These are phyloP conservation scores for Drosophila seclusa DNA, from an alignment of 2,888 invertebrate genomes.

Conservation along the genomic window DNA sequence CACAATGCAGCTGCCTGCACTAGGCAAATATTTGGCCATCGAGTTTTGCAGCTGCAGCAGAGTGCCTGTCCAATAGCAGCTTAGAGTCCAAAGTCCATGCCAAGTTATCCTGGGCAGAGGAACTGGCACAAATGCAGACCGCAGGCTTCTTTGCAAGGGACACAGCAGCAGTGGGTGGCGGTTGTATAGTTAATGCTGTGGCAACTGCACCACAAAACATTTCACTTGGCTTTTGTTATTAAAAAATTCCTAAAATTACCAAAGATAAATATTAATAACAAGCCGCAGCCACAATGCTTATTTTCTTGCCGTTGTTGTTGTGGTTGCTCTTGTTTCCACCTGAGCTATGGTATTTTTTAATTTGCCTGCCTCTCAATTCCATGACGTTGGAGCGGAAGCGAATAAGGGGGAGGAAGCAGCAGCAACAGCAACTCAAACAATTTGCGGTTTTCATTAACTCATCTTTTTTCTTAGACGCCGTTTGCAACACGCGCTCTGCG, in stretches of 20 bases:
- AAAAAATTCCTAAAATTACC: constrained; percentile 80
- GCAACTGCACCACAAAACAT: constrained; percentile 65
- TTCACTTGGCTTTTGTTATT: constrained; percentile 73
- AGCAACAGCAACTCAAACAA: constrained; percentile 73
- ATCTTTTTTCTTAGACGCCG: constrained; percentile 47
- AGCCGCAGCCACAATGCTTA: constrained; percentile 56
- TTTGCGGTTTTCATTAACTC: constrained; percentile 79
- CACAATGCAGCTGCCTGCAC: constrained; percentile 53
- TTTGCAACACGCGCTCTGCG: constrained; percentile 53
- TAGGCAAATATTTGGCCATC: constrained; percentile 73
- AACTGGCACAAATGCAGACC: constrained; percentile 17
- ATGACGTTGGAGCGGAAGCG: not conserved
- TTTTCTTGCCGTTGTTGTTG: constrained; percentile 15
- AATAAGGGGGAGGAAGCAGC: constrained; percentile 12
- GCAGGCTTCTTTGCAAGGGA: constrained; percentile 20
- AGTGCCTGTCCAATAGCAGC: constrained; percentile 30
- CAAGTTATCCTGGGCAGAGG: constrained; percentile 24
- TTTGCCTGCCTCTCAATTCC: constrained; percentile 56
- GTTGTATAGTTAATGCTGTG: constrained; percentile 54
- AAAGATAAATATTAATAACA: constrained; percentile 80
- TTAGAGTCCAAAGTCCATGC: constrained; percentile 40
- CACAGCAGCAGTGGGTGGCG: not conserved
- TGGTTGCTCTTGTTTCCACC: constrained; percentile 34
- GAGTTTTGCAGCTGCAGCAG: constrained; percentile 57
- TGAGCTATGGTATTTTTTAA: constrained; percentile 73